Percentiles rank a stretch among this genome's conserved stretches.
phyloP scores from a whole-genome alignment of 2,797 vertebrate species.

The Xerus rutilus region DNA sequence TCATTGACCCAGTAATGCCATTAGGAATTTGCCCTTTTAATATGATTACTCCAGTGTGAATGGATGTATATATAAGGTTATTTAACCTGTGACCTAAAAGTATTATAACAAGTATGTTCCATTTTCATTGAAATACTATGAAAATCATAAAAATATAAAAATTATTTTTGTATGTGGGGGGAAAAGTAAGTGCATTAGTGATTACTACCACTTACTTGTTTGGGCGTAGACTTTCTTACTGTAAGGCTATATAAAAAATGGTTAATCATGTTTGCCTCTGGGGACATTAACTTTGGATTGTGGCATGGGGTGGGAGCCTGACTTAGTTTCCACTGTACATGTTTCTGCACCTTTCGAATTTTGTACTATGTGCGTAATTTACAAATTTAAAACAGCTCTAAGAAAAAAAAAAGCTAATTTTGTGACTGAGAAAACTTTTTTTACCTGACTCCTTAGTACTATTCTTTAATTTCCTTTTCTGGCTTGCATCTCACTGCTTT shows the following conservation, averaged over 20 bases:
- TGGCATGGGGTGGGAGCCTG: background rate
- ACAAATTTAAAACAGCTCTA: background rate
- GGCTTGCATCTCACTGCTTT: background rate
- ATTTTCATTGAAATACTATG: background rate
- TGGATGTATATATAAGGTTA: background rate
- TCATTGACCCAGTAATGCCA: background rate
- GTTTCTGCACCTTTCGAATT: background rate
- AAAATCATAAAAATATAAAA: conserved; percentile 15
- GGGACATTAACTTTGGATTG: background rate
- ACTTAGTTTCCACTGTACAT: background rate
- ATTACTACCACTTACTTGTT: background rate
- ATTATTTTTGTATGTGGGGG: background rate
- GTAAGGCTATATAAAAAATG: background rate
- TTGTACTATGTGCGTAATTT: background rate
- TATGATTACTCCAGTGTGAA: background rate
- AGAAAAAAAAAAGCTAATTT: background rate
- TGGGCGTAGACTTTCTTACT: background rate
- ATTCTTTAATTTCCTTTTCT: background rate
- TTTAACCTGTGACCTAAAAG: background rate
- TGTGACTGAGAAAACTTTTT: background rate
- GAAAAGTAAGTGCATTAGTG: background rate
- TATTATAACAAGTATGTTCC: background rate
- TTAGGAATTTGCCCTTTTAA: conserved; percentile 6
- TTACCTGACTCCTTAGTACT: background rate
- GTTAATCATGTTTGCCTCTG: background rate